These are phyloP conservation scores for Heterodera schachtii DNA, from an alignment of 1,140 invertebrate genomes.

Conservation along the genomic window DNA sequence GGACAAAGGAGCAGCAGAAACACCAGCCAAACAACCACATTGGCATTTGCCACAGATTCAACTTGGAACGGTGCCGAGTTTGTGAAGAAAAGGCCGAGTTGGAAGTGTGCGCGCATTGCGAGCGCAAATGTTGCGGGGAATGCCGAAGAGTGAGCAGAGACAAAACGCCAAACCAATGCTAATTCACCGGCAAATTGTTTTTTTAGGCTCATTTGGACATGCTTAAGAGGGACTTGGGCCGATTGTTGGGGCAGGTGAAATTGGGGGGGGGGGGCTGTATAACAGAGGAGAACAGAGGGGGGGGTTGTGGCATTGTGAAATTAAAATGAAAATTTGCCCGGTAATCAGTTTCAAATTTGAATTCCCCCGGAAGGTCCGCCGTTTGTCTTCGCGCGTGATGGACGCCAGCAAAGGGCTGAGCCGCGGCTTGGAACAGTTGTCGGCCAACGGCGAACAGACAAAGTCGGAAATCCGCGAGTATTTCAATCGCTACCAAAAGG, in stretches of 20 bases:
- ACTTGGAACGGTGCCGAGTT: slow-evolving; percentile 64
- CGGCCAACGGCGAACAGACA: slow-evolving; percentile 59
- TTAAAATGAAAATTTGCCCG: neutral
- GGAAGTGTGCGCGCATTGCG: slow-evolving; percentile 86
- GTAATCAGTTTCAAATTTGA: neutral
- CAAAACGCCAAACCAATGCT: neutral
- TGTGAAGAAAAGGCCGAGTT: slow-evolving; percentile 93
- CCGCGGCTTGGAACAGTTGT: slow-evolving; percentile 57
- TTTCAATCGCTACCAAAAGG: slow-evolving; percentile 59
- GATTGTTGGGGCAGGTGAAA: slow-evolving; percentile 72
- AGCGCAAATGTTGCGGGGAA: slow-evolving; percentile 75
- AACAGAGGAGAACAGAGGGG: too few species aligned
- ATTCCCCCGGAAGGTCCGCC: slow-evolving; percentile 47
- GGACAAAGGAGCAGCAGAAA: too few species aligned
- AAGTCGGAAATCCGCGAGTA: slow-evolving; percentile 64
- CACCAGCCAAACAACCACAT: too few species aligned
- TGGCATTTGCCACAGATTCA: slow-evolving; percentile 51
- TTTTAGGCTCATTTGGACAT: slow-evolving; percentile 83
- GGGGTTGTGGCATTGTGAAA: too few species aligned
- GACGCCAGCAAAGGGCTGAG: slow-evolving; percentile 56
- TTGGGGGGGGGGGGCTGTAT: too few species aligned
- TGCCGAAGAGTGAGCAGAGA: slow-evolving; percentile 60
- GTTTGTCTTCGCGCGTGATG: slow-evolving; percentile 57
- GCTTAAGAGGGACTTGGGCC: slow-evolving; percentile 84
- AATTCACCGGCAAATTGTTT: neutral